Conservation (phyloP, 1,140 invertebrate species). For the Metaphire vulgaris region DNA sequence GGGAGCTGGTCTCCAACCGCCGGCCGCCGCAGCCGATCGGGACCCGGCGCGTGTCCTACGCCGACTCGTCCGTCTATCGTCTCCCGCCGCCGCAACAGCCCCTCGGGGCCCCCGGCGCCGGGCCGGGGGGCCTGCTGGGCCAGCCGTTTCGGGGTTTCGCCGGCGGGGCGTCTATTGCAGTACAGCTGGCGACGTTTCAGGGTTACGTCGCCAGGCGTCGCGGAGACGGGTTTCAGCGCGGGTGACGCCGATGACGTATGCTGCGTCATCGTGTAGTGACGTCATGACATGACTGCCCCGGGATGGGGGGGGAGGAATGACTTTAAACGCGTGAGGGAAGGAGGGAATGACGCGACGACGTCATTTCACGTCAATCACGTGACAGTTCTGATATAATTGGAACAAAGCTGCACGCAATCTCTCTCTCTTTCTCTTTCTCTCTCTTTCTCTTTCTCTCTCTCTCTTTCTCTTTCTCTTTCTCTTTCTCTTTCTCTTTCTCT, state of each 20-base stretch:
- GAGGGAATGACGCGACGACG: too few relatives aligned
- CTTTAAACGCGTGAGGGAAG: too few relatives aligned
- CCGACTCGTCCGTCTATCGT: not conserved
- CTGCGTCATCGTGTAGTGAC: constrained; percentile 3
- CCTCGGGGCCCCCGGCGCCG: not conserved
- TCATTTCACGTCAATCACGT: too few relatives aligned
- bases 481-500: too few relatives aligned
- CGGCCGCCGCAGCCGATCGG: constrained; percentile 15
- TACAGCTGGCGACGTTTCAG: constrained; percentile 13
- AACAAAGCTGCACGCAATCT: too few relatives aligned
- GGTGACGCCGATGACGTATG: constrained; percentile 18
- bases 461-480: too few relatives aligned
- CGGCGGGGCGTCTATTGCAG: constrained; percentile 4
- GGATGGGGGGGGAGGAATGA: too few relatives aligned
- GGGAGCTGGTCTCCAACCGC: constrained; percentile 5
- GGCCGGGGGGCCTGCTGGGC: too few relatives aligned
- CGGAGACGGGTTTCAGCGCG: not conserved
- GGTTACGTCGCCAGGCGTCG: constrained; percentile 6
- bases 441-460: too few relatives aligned
- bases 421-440: too few relatives aligned
- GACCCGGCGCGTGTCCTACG: not conserved
- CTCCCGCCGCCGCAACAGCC: not conserved
- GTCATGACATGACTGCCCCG: too few relatives aligned
- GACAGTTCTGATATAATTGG: too few relatives aligned
- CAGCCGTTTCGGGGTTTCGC: constrained; percentile 23